Base-by-base conservation (phyloP, 2,797 vertebrate genomes). In the Limosa lapponica region DNA sequence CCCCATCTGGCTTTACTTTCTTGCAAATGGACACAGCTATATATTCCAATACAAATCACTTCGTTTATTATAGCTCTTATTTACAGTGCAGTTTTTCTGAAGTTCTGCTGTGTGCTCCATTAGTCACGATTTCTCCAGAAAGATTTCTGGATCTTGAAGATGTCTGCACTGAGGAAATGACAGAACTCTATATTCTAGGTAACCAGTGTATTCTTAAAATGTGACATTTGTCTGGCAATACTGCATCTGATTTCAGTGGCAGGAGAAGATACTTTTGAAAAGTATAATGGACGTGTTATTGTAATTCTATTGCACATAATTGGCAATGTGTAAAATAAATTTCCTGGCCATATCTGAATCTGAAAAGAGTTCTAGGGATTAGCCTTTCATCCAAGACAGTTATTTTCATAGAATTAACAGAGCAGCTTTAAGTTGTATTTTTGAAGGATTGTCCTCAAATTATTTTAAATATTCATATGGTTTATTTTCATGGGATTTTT, bases 1-100 rank as follows among this genome's bases (percentile, higher is more conserved):
- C 46, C 65, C 87, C 74, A 86, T 87, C 91, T 95, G 95, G 89
- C 79, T 91, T 91, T 72, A 7, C n/a, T 54, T 91, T 34, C 81
- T 78, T 72, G 72, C 75, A 81, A 61, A 43, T 62, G 72, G 79
- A 28, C 84, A 43, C 32, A 46, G 46, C 52, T 46, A 3, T 64
- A 39, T 28, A 8, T 58, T 86, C 57, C 55, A 62, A 14, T 46
- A 18, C 20, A 77, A 44, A n/a, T 10, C 46, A 34, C 34, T 52
- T 8, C 69, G 52, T 51, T 77, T 64, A 25, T 80, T 17, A 7
- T 2, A 34, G 75, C 58, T 75, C 23, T 64, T 80, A 32, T 13
- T 80, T 74, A 14, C 65, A 61, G 52, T 7, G 44, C 54, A 34
- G 37, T 13, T 81, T 79, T 88, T 22, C 41, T 65, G 37, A 32